A percentile compares a stretch with the other conserved stretches of the same genome.
These are phyloP conservation scores for Herminia tarsipennalis DNA, from an alignment of 2,888 invertebrate genomes.

Conservation along the genomic window DNA sequence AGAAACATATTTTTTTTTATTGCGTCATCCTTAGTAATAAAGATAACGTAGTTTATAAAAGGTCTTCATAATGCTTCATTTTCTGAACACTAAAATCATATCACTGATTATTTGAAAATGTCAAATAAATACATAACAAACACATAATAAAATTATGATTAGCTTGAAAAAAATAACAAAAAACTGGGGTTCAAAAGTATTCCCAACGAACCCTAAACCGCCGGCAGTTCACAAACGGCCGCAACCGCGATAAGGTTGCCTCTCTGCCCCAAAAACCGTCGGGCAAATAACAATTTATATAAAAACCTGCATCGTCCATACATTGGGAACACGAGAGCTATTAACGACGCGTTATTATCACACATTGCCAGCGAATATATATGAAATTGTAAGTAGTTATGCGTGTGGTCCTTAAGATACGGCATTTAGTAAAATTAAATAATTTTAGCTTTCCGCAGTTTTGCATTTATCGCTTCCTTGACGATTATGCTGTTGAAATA, in stretches of 20 bases:
- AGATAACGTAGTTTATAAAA: no score
- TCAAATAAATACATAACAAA: no score
- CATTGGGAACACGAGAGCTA: conserved; percentile 36
- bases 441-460: conserved; percentile 1
- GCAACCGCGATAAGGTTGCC: conserved; percentile 51
- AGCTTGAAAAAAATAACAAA: no score
- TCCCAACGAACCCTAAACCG: conserved; percentile 39
- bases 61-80: no score
- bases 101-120: no score
- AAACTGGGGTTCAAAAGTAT: no score
- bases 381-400: conserved; percentile 9
- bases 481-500: no score
- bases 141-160: no score
- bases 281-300: conserved; percentile 63
- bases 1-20: no score
- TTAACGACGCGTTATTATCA: conserved; percentile 43
- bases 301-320: conserved; percentile 38
- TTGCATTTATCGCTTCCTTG: no score
- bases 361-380: conserved; percentile 32
- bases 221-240: conserved; percentile 49
- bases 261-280: conserved; percentile 51
- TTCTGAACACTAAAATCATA: no score
- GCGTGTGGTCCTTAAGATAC: conserved; percentile 14
- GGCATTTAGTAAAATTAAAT: conserved; percentile 1
- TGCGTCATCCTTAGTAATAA: no score